Evolutionary conservation across 2,113 vertebrate species (phyloP), one percentile per base, ranked within the genome.

Genomic region (Nothobranchius furzeri): DNA sequence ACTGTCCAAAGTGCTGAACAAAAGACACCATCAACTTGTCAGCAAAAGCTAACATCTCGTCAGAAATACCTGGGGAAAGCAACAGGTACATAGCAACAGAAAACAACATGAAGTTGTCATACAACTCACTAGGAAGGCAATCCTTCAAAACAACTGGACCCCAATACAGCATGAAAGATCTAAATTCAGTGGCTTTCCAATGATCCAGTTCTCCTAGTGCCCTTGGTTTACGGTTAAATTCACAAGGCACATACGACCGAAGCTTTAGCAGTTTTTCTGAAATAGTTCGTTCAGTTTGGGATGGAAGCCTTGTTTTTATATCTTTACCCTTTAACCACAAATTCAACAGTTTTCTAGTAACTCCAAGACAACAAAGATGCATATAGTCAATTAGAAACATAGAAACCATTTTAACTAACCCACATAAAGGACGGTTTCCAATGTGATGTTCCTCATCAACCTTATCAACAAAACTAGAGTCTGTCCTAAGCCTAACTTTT

Each of bases 221-320:
- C 12, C 53, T 55, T 55, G 53, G 53, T 7, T 55, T 55, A 9
- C 53, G 25, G 15, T 55, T 55, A 7, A 55, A 55, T 55, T 55
- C 53, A 55, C 25, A 30, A 30, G 25, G 25, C 25, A 30, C 4
- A 4, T 30, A 30, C 2, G 25, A 4, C 25, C 25, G 25, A 2
- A 30, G 25, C 25, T 30, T 50, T 17, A 50, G 6, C 2, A 17
- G 48, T 50, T 50, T 50, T 8, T 13, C 48, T 50, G 48, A 50
- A 50, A 50, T 50, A 6, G 2, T 17, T 50, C 14, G 10, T 47
- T 12, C 46, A 47, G 48, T 50, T 17, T 50, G 48, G 48, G 48
- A 50, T n/a, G 48, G 15, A 50, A 50, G 5, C 15, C 48, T 50
- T 50, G 14, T 50, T 3, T 6, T 15, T 15, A 50, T 17, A 50